Evolutionary conservation across 2,797 vertebrate genomes (phyloP).

Genomic region (Yasuhikotakia modesta): DNA sequence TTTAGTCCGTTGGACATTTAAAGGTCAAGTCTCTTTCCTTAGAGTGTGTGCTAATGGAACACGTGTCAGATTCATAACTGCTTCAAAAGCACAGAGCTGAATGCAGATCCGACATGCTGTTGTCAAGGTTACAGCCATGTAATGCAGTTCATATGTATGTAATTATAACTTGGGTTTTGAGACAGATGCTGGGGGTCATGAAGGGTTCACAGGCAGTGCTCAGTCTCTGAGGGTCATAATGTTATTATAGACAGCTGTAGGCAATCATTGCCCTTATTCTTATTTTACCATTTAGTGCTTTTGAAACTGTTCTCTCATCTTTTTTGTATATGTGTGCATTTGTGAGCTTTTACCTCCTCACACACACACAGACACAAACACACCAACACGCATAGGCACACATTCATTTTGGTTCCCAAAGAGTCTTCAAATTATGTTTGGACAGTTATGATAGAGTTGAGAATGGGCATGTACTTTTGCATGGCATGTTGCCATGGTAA

Average conservation of each 20-base stretch:
- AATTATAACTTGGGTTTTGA: neutral
- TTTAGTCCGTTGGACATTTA: conserved; percentile 20
- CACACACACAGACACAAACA: conserved; percentile 38
- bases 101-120: conserved; percentile 29
- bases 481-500: conserved; percentile 63
- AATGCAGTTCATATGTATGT: neutral
- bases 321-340: neutral
- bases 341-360: conserved; percentile 44
- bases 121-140: conserved; percentile 28
- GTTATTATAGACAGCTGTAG: neutral
- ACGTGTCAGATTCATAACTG: conserved; percentile 13
- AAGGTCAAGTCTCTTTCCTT: conserved; percentile 22
- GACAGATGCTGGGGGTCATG: conserved; percentile 13
- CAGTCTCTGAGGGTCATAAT: conserved; percentile 57
- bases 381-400: conserved; percentile 59
- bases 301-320: neutral
- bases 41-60: neutral
- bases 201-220: conserved; percentile 53
- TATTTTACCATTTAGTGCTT: neutral
- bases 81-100: neutral
- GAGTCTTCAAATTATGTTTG: conserved; percentile 63
- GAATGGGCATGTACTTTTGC: conserved; percentile 64
- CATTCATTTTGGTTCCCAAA: conserved; percentile 47
- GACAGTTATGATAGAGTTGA: conserved; percentile 69
- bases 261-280: neutral